A percentile compares a stretch with the other conserved stretches of the same genome.
These are phyloP conservation scores for Dugesia japonica DNA, from an alignment of 2,888 invertebrate genomes.

Conservation along the genomic window DNA sequence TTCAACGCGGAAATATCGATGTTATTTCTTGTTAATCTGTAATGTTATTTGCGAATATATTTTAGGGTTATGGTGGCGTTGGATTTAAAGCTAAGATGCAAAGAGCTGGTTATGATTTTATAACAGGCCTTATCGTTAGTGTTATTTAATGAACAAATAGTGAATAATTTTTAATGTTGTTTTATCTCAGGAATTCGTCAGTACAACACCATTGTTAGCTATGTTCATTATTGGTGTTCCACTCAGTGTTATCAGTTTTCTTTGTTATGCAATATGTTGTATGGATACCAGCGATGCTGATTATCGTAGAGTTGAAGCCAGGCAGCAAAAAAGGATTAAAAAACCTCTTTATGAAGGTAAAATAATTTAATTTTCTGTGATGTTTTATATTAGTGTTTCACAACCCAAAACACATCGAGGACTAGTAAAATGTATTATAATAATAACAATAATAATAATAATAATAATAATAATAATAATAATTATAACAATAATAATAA, in stretches of 20 bases:
- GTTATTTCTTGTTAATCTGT: slow-evolving; percentile 48
- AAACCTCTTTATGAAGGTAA: slow-evolving; percentile 1
- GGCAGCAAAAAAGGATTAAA: neutral
- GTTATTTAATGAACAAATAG: neutral
- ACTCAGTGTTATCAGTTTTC: slow-evolving; percentile 73
- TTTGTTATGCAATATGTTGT: slow-evolving; percentile 86
- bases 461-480: too few species aligned
- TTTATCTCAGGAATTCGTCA: slow-evolving; percentile 42
- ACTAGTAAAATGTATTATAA: too few species aligned
- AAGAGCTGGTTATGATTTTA: slow-evolving; percentile 67
- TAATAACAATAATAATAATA: too few species aligned
- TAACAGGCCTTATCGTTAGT: slow-evolving; percentile 55
- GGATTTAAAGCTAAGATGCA: slow-evolving; percentile 61
- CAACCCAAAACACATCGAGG: too few species aligned
- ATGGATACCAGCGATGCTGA: slow-evolving; percentile 53
- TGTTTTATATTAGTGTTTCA: too few species aligned
- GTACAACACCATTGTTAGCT: slow-evolving; percentile 62
- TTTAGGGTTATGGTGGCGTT: slow-evolving; percentile 64
- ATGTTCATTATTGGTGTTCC: slow-evolving; percentile 82
- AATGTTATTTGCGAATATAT: too few species aligned
- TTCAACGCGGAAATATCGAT: slow-evolving; percentile 63
- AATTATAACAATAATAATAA: too few species aligned
- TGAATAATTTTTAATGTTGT: slow-evolving; percentile 24
- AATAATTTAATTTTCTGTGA: too few species aligned
- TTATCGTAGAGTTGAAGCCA: neutral